Evolutionary conservation across 2,888 invertebrate genomes (phyloP), one percentile per base, ranked within the genome.

Genomic region (Drosophila hawaiiensis): DNA sequence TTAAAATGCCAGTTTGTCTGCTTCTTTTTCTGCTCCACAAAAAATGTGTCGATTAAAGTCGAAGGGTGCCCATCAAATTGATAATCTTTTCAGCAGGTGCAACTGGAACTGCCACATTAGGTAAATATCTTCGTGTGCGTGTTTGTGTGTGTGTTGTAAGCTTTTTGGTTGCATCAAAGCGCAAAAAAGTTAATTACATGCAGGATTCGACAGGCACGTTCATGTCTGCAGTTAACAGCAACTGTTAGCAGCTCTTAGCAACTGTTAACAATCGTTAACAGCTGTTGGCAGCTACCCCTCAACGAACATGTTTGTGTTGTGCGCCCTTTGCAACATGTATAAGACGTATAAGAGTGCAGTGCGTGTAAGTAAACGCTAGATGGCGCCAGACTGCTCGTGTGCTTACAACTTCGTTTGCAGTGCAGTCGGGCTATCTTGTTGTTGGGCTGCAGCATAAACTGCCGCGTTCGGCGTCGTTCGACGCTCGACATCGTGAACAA

Each of bases 301-400:
- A n/a, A 54, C 68, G 54, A 81, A 62, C 82, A 41, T 19, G 53
- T 14, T 29, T 52, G 22, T 10, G n/a, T 10, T 52, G 50, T 12
- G 25, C 3, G 37, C 31, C 10, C 22, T 41, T 16, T 47, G 56
- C 49, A 77, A 77, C 81, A 37, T 62, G 19, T 16, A 60, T 16
- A 1, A 71, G 79, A 25, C 61, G 80, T 82, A 82, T 83, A 82
- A 83, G 82, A 80, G 22, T 33, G 66, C 22, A 69, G 78, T 80
- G 12, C 73, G 3, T 0, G 0, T 12, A 1, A 3, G 3, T 14
- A 10, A 3, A 12, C 83, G 47, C 28, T 58, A 82, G 83, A 63
- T 77, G 83, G 74, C 33, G 81, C 67, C 62, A 80, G 4, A 0
- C 2, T 16, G 14, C 4, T 62, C 66, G 64, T 55, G 28, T 16